Percentiles rank a stretch among this genome's conserved stretches.
These are phyloP conservation scores for Porites divaricata DNA, from an alignment of 92 coral and sea anemone species.

Conservation along the genomic window DNA sequence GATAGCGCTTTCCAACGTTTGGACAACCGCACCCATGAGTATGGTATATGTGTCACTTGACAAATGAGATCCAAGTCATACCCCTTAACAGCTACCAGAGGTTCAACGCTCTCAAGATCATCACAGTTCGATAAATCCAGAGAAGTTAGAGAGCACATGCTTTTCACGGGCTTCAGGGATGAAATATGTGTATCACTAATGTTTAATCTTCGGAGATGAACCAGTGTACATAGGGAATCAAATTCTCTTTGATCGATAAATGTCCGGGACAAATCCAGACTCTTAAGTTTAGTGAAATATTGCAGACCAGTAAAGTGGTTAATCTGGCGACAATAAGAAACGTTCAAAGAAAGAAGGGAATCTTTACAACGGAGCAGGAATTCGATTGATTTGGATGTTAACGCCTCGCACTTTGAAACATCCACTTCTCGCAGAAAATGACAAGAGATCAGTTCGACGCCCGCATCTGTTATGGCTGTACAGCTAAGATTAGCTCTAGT, in stretches of 20 bases:
- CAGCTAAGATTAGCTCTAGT: conserved; percentile 67
- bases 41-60: too few species aligned
- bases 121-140: conserved; percentile 76
- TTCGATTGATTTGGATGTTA: conserved; percentile 67
- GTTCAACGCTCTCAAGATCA: conserved; percentile 57
- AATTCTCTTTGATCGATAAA: conserved; percentile 62
- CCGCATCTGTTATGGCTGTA: conserved; percentile 76
- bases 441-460: conserved; percentile 54
- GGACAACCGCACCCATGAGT: too few species aligned
- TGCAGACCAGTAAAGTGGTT: conserved; percentile 62
- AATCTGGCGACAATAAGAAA: conserved; percentile 60
- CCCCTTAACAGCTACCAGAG: conserved; percentile 69
- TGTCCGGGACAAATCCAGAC: conserved; percentile 72
- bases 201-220: conserved; percentile 51
- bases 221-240: conserved; percentile 40
- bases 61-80: conserved; percentile 32
- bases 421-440: conserved; percentile 87
- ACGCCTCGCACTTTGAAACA: conserved; percentile 61
- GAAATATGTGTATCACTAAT: conserved; percentile 62
- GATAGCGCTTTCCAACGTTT: too few species aligned
- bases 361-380: conserved; percentile 65
- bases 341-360: conserved; percentile 68
- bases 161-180: conserved; percentile 68
- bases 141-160: conserved; percentile 54
- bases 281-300: conserved; percentile 53